Evolutionary conservation across 2,888 invertebrate species (phyloP).

Genomic region (Amphipoea lucens): DNA sequence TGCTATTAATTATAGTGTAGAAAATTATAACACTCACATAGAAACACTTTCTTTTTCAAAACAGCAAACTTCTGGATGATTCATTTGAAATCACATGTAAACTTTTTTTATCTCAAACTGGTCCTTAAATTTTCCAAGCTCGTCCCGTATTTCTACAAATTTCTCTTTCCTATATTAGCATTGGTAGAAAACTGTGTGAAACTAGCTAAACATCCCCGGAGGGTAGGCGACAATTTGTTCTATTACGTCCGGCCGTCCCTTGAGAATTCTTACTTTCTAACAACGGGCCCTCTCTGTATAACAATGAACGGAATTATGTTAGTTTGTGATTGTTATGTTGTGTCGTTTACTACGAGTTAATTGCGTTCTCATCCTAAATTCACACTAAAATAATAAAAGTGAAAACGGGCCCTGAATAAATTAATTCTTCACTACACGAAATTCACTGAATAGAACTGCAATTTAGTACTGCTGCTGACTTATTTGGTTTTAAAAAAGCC

Average conservation of each 20-base stretch:
- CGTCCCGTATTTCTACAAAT: constrained; percentile 34
- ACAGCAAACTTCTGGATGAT: constrained; percentile 5
- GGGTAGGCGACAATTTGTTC: constrained; percentile 62
- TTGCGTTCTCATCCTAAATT: constrained; percentile 41
- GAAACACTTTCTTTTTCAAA: constrained; percentile 22
- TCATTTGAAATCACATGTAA: constrained; percentile 26
- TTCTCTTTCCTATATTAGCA: constrained; percentile 59
- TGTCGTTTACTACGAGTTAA: constrained; percentile 38
- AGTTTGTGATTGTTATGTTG: constrained; percentile 41
- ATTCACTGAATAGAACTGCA: neutral
- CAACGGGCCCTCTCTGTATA: constrained; percentile 35
- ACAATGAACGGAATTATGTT: constrained; percentile 54
- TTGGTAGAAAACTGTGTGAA: constrained; percentile 64
- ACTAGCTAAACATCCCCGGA: constrained; percentile 64
- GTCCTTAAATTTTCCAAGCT: constrained; percentile 18
- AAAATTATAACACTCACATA: constrained; percentile 8
- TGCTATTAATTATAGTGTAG: constrained; percentile 6
- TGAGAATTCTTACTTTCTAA: constrained; percentile 64
- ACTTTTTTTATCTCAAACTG: constrained; percentile 36
- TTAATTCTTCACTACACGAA: neutral
- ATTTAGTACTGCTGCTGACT: neutral
- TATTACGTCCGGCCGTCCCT: constrained; percentile 55
- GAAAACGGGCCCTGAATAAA: neutral
- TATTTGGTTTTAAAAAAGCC: constrained; percentile 22
- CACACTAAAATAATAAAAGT: constrained; percentile 26